phyloP scores from a whole-genome alignment of 2,888 invertebrate genomes.

The Charanyca ferruginea region DNA sequence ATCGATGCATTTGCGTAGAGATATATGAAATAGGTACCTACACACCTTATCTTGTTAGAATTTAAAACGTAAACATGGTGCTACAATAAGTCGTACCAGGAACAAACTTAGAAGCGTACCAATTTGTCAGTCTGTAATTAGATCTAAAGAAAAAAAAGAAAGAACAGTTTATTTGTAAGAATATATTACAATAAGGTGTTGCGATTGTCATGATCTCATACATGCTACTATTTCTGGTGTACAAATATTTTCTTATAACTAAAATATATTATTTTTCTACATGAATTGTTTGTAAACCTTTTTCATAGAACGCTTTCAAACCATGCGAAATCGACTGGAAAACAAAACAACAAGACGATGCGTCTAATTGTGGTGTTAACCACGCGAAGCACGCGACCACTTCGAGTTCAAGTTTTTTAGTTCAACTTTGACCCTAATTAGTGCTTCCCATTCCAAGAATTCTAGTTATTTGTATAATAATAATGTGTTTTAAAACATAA shows the following conservation, averaged over 20 bases:
- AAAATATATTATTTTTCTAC: too few species aligned
- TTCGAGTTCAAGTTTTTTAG: conserved; percentile 12
- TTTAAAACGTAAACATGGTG: background rate
- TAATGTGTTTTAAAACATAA: background rate
- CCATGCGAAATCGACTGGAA: conserved; percentile 26
- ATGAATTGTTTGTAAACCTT: too few species aligned
- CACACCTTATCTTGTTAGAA: conserved; percentile 15
- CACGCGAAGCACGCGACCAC: conserved; percentile 28
- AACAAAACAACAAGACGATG: conserved; percentile 22
- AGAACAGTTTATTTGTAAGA: too few species aligned
- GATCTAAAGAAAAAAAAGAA: background rate
- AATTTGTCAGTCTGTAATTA: conserved; percentile 6
- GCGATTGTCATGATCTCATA: too few species aligned
- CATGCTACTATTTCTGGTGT: too few species aligned
- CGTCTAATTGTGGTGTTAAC: conserved; percentile 15
- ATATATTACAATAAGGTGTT: too few species aligned
- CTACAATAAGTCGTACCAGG: background rate
- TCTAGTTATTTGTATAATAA: conserved; percentile 17
- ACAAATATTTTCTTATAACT: too few species aligned
- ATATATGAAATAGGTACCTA: conserved; percentile 11
- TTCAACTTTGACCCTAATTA: conserved; percentile 31
- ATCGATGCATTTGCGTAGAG: conserved; percentile 42
- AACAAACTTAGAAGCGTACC: background rate
- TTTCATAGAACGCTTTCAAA: conserved; percentile 40
- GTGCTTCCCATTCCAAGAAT: conserved; percentile 27